A percentile compares a stretch with the other conserved stretches of the same genome.
Conservation (phyloP, 2,888 invertebrate genomes). For the Acrocera orbiculus region DNA sequence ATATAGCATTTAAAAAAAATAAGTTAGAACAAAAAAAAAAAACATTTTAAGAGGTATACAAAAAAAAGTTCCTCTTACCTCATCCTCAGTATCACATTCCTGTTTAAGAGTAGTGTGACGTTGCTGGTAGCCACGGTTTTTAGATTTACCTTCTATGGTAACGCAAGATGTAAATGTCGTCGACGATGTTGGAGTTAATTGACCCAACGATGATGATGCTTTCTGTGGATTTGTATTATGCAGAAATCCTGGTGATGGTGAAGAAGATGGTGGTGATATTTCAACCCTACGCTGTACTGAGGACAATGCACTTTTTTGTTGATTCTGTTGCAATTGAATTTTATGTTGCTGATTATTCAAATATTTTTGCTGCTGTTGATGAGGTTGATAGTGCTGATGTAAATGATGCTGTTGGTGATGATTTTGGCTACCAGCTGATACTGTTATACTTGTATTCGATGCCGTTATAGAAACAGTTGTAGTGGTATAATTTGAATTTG, state of each 20-base stretch:
- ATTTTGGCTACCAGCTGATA: conserved; percentile 1
- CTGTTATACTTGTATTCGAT: conserved; percentile 7
- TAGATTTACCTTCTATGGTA: conserved; percentile 1
- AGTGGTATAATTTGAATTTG: conserved; percentile 14
- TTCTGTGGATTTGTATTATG: too few relatives aligned
- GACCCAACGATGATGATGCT: conserved; percentile 5
- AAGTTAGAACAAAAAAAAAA: too few relatives aligned
- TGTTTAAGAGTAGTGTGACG: conserved; percentile 9
- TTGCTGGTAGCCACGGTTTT: conserved; percentile 4
- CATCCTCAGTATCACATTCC: conserved; percentile 18
- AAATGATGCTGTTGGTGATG: conserved; percentile 4
- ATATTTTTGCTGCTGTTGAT: conserved; percentile 16
- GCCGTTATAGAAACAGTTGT: conserved; percentile 13
- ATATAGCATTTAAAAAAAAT: too few relatives aligned
- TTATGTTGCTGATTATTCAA: conserved; percentile 14
- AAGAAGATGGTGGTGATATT: conserved; percentile 14
- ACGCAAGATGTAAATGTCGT: conserved; percentile 3
- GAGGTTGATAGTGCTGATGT: conserved; percentile 1
- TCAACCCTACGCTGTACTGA: conserved; percentile 2
- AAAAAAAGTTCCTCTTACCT: too few relatives aligned
- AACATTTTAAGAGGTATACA: too few relatives aligned
- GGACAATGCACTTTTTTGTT: conserved; percentile 15
- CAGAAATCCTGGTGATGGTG: too few relatives aligned
- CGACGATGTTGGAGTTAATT: conserved; percentile 5
- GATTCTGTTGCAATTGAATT: conserved; percentile 12